These are phyloP conservation scores for Micrastur ruficollis DNA, from an alignment of 2,797 vertebrate species.

Conservation along the genomic window DNA sequence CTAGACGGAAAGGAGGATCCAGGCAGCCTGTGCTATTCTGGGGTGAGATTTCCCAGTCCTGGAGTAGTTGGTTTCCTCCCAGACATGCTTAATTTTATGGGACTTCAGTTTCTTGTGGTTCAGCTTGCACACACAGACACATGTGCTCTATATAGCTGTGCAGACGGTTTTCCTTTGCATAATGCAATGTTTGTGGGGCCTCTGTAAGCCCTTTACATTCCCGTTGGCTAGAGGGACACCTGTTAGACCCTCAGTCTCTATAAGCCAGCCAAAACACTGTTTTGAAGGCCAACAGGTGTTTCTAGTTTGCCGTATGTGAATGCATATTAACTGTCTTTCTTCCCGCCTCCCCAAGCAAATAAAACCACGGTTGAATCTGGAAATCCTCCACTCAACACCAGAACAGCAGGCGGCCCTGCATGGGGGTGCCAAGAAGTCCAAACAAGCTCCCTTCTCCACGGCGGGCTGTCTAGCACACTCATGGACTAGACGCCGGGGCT, in stretches of 20 bases:
- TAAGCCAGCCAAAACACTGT: background rate
- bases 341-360: background rate
- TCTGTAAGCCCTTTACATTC: background rate
- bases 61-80: background rate
- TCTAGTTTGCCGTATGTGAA: background rate
- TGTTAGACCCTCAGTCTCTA: background rate
- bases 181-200: background rate
- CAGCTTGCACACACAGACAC: background rate
- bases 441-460: background rate
- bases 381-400: background rate
- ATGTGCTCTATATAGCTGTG: accelerated
- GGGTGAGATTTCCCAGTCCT: background rate
- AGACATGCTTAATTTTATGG: background rate
- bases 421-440: background rate
- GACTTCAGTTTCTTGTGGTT: background rate
- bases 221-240: background rate
- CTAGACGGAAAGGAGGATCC: background rate
- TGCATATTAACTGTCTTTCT: background rate
- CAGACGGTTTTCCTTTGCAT: background rate
- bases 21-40: background rate
- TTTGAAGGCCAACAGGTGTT: conserved; percentile 8
- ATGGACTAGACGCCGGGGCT: accelerated
- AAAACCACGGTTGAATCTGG: background rate
- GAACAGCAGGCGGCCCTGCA: background rate
- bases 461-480: background rate